Conservation (phyloP, 2,113 vertebrate genomes). For the Mustelus asterias region DNA sequence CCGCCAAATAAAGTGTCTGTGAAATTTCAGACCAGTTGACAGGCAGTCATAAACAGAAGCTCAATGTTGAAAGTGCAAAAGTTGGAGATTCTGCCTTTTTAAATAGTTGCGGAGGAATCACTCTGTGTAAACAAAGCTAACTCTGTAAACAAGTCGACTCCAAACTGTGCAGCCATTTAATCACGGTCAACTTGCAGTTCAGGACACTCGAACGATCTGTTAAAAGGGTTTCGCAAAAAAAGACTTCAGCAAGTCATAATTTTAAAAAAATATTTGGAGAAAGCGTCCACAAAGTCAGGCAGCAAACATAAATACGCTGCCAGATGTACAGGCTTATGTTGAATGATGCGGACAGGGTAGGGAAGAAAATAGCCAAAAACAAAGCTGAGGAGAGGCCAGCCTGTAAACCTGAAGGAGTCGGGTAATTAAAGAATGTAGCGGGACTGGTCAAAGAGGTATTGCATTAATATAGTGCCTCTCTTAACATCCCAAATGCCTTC, state of each 20-base stretch:
- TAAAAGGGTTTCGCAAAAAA: background rate
- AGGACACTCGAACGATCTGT: background rate
- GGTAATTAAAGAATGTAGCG: background rate
- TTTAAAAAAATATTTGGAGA: conserved; percentile 14
- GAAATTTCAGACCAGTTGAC: background rate
- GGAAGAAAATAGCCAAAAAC: background rate
- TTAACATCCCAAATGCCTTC: background rate
- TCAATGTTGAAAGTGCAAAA: background rate
- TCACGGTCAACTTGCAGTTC: background rate
- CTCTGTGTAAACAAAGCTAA: conserved; percentile 2
- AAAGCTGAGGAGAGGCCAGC: background rate
- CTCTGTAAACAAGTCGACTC: background rate
- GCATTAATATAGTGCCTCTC: background rate
- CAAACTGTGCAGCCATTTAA: background rate
- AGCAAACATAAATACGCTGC: background rate
- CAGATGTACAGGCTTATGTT: background rate
- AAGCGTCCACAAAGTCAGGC: background rate
- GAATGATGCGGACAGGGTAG: background rate
- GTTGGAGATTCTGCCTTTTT: background rate
- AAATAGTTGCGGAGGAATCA: background rate
- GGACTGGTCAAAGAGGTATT: background rate
- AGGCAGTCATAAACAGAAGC: background rate
- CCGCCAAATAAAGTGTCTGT: background rate
- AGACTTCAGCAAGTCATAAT: background rate
- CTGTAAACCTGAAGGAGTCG: background rate